Percentiles rank a stretch among this genome's conserved stretches.
Evolutionary conservation across 2,888 invertebrate genomes (phyloP).

Genomic region (Colletes collaris): DNA sequence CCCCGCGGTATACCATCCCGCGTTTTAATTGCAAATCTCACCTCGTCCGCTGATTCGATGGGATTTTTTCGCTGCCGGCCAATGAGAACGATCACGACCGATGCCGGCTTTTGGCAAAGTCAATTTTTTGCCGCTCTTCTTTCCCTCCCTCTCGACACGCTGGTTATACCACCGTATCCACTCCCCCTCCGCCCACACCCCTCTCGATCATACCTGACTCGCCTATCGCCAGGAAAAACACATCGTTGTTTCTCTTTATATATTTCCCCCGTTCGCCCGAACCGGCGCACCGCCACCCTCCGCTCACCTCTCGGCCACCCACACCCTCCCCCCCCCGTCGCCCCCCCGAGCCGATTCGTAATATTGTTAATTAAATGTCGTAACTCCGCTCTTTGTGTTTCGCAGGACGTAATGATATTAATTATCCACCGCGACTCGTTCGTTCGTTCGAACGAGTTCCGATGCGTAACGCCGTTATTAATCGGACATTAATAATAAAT

Average conservation of each 20-base stretch:
- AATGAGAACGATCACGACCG: constrained; percentile 79
- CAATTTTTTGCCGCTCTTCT: constrained; percentile 71
- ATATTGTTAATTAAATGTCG: constrained; percentile 65
- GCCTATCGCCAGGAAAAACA: constrained; percentile 61
- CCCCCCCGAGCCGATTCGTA: constrained; percentile 50
- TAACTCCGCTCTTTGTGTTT: constrained; percentile 63
- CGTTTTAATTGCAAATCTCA: constrained; percentile 80
- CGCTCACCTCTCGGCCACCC: not conserved
- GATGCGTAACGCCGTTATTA: constrained; percentile 57
- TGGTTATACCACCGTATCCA: constrained; percentile 41
- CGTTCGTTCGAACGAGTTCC: constrained; percentile 53
- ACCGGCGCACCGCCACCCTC: not conserved
- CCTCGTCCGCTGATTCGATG: constrained; percentile 81
- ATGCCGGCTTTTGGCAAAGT: constrained; percentile 72
- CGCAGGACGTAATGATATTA: constrained; percentile 61
- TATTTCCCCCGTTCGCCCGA: constrained; percentile 10
- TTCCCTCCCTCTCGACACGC: constrained; percentile 57
- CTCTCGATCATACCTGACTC: constrained; percentile 54
- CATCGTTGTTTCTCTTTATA: constrained; percentile 59
- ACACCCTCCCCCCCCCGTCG: not conserved
- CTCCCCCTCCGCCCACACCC: constrained; percentile 20
- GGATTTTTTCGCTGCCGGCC: constrained; percentile 80
- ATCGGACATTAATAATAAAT: constrained; percentile 56
- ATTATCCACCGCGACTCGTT: constrained; percentile 57
- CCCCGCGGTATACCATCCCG: constrained; percentile 73